A percentile compares a stretch with the other conserved stretches of the same genome.
These are phyloP conservation scores for Phyllotreta cruciferae DNA, from an alignment of 2,888 invertebrate species.

Conservation along the genomic window DNA sequence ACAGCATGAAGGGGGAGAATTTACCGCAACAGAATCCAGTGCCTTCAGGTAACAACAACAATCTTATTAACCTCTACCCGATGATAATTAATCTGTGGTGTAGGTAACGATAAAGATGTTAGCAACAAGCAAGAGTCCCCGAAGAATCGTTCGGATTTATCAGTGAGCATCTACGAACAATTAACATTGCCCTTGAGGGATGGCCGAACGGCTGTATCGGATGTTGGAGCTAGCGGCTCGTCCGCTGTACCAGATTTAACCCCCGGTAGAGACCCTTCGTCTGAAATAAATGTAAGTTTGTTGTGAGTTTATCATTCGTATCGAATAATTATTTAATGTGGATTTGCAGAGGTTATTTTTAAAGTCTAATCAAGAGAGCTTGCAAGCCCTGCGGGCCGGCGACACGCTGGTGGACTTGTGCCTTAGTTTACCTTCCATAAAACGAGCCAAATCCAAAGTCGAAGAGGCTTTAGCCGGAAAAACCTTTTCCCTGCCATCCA, in stretches of 20 bases:
- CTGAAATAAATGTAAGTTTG: conserved; percentile 61
- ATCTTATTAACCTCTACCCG: not conserved
- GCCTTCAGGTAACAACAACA: conserved; percentile 47
- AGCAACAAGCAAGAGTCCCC: conserved; percentile 65
- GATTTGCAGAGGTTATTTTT: conserved; percentile 75
- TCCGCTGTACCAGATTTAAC: conserved; percentile 51
- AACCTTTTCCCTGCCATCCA: conserved; percentile 70
- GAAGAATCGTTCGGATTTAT: conserved; percentile 72
- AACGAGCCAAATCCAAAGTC: conserved; percentile 68
- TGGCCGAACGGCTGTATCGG: conserved; percentile 56
- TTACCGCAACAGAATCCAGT: conserved; percentile 60
- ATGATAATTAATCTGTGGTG: conserved; percentile 23
- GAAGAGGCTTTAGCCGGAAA: conserved; percentile 72
- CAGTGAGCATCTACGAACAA: conserved; percentile 75
- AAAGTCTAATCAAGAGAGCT: conserved; percentile 76
- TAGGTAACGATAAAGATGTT: conserved; percentile 63
- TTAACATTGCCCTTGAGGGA: conserved; percentile 73
- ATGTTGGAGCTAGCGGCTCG: conserved; percentile 57
- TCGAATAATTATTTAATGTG: conserved; percentile 13
- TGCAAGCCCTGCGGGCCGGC: conserved; percentile 84
- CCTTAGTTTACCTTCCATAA: conserved; percentile 74
- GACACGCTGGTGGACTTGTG: conserved; percentile 84
- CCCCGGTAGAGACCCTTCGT: conserved; percentile 54
- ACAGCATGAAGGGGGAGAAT: conserved; percentile 76
- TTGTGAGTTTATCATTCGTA: conserved; percentile 12